phyloP scores from a whole-genome alignment of 2,113 vertebrate genomes.

The Tamias sibiricus region DNA sequence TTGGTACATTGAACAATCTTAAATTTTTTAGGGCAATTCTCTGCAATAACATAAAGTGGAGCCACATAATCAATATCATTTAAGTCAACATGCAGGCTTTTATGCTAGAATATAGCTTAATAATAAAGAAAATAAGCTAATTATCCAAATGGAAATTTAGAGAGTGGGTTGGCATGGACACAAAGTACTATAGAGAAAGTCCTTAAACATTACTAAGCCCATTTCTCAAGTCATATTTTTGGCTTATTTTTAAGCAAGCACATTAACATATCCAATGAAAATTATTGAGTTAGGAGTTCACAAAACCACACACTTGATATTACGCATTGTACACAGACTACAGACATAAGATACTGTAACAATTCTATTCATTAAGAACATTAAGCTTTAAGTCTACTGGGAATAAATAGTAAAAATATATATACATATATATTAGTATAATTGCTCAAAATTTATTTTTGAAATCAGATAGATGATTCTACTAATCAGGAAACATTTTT shows the following conservation, averaged over 20 bases:
- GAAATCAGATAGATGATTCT: neutral
- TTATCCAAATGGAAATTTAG: constrained; percentile 57
- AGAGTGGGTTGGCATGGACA: rapidly evolving
- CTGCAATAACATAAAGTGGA: constrained; percentile 55
- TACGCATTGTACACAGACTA: neutral
- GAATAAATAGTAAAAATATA: neutral
- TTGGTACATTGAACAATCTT: constrained; percentile 63
- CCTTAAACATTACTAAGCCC: neutral
- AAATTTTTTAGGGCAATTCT: constrained; percentile 16
- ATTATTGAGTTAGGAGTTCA: neutral
- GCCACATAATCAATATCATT: constrained; percentile 73
- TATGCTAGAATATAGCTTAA: constrained; percentile 69
- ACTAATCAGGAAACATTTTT: neutral
- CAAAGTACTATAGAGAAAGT: neutral
- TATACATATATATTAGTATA: neutral
- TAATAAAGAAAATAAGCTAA: constrained; percentile 56
- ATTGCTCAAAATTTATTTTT: neutral
- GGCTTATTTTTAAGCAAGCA: neutral
- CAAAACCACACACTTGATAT: neutral
- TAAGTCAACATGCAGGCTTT: constrained; percentile 73
- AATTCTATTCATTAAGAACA: neutral
- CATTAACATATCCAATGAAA: neutral
- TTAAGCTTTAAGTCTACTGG: neutral
- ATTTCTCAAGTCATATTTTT: neutral
- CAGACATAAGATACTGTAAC: neutral